phyloP scores from a whole-genome alignment of 2,797 vertebrate species.

The Hozukius guyotensis region DNA sequence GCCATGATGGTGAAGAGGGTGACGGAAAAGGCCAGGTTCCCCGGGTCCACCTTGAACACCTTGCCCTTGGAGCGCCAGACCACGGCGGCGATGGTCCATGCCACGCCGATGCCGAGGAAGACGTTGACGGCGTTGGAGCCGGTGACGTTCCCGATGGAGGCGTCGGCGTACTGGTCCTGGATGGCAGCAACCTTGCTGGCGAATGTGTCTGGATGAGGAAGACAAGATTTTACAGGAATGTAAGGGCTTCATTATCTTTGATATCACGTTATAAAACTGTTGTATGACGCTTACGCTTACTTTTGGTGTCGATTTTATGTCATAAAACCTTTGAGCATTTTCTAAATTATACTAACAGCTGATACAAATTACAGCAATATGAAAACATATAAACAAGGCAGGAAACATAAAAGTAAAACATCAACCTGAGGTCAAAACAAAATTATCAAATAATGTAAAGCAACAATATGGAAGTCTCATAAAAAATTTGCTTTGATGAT shows the following conservation, averaged over 20 bases:
- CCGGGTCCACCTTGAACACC: conserved; percentile 82
- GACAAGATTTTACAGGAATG: background rate
- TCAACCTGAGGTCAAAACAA: background rate
- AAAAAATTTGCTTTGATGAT: background rate
- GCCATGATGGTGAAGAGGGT: conserved; percentile 87
- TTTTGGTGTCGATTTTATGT: background rate
- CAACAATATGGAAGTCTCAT: background rate
- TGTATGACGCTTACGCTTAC: background rate
- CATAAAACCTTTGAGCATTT: background rate
- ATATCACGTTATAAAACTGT: background rate
- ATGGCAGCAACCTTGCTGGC: conserved; percentile 91
- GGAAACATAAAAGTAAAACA: background rate
- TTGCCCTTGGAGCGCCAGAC: conserved; percentile 84
- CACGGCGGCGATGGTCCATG: conserved; percentile 88
- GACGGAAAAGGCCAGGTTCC: conserved; percentile 89
- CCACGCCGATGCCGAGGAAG: conserved; percentile 89
- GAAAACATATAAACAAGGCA: background rate
- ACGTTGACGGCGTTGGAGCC: conserved; percentile 91
- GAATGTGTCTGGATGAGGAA: conserved; percentile 82
- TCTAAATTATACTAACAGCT: too few relatives aligned
- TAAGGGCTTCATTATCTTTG: background rate
- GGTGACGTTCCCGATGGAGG: conserved; percentile 91
- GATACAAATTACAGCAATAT: background rate
- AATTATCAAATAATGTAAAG: background rate
- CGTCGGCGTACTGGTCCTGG: conserved; percentile 90